Percentiles rank a stretch among this genome's conserved stretches.
Conservation (phyloP, 2,888 invertebrate genomes). For the Nudaria mundana region DNA sequence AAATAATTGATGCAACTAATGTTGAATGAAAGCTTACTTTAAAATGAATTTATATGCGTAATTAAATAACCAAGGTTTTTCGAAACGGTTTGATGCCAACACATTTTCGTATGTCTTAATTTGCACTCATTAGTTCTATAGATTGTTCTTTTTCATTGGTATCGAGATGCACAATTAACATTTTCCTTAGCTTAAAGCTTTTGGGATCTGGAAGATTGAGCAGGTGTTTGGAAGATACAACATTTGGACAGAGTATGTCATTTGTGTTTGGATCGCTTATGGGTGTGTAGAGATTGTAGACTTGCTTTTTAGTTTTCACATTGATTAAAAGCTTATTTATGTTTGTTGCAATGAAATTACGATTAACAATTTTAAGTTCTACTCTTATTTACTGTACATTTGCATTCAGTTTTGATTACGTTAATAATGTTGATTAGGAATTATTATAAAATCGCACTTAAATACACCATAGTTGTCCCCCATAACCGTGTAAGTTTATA, state of each 20-base stretch:
- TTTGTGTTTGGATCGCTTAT: background rate
- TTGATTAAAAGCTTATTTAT: background rate
- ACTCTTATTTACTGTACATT: too few relatives aligned
- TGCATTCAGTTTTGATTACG: too few relatives aligned
- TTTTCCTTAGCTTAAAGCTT: background rate
- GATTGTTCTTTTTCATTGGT: too few relatives aligned
- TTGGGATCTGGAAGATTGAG: background rate
- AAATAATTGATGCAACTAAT: conserved; percentile 12
- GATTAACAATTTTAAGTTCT: background rate
- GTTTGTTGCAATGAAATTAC: background rate
- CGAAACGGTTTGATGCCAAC: background rate
- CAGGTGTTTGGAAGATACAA: background rate
- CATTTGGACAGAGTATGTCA: background rate
- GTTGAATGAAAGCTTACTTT: conserved; percentile 14
- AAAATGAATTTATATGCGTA: background rate
- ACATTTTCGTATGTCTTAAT: background rate
- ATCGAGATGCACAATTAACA: conserved; percentile 1
- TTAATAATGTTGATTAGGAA: too few relatives aligned
- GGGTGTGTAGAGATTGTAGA: background rate
- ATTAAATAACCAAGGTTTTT: background rate
- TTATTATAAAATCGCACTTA: too few relatives aligned
- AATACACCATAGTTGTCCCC: too few relatives aligned
- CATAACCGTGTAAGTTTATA: too few relatives aligned
- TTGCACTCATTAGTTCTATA: too few relatives aligned
- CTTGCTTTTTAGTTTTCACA: too few relatives aligned